Evolutionary conservation across 2,797 vertebrate species (phyloP).

Genomic region (Limosa lapponica): DNA sequence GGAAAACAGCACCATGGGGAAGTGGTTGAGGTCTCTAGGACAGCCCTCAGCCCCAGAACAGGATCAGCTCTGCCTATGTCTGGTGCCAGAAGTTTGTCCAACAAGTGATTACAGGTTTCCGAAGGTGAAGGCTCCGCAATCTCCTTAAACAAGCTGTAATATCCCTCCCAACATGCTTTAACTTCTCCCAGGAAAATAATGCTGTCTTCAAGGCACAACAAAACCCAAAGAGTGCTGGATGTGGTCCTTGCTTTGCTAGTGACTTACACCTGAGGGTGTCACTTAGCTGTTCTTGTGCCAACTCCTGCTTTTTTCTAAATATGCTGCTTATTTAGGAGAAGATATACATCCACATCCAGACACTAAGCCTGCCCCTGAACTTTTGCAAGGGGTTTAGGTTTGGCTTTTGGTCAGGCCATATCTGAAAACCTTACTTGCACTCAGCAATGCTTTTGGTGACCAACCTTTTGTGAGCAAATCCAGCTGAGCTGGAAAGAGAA

Average conservation of each 20-base stretch:
- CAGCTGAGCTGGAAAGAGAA: background rate
- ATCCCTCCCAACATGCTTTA: fast-evolving
- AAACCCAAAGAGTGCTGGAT: background rate
- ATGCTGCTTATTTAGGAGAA: background rate
- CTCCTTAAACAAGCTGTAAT: background rate
- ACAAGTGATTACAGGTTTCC: background rate
- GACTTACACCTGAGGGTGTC: background rate
- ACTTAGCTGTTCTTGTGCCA: background rate
- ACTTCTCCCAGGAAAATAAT: background rate
- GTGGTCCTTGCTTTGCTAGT: background rate
- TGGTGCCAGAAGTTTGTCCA: background rate
- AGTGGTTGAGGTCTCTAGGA: background rate
- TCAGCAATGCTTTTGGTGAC: background rate
- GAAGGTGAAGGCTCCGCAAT: background rate
- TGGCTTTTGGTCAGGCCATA: background rate
- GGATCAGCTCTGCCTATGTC: background rate
- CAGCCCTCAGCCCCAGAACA: background rate
- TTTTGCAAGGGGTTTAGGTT: background rate
- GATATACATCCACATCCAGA: background rate
- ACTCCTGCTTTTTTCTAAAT: background rate
- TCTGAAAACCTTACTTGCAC: background rate
- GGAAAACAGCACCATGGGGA: background rate
- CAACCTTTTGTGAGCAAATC: background rate
- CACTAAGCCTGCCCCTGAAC: background rate
- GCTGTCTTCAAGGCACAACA: background rate